phyloP scores from a whole-genome alignment of 1,140 invertebrate genomes.

The Hyphantria cunea region DNA sequence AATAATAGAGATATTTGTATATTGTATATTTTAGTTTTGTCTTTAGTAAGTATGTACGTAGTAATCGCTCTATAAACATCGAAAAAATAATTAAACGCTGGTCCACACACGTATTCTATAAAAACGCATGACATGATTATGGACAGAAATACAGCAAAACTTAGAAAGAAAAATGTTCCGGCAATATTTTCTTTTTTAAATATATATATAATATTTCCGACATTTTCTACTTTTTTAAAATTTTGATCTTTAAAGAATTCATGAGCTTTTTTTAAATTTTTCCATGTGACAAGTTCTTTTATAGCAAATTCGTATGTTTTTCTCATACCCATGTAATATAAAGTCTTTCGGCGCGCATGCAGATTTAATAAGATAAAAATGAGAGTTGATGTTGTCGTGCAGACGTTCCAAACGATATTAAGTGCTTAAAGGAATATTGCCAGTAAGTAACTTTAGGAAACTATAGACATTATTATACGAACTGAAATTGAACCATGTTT shows the following conservation, averaged over 20 bases:
- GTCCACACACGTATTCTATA: constrained; percentile 2
- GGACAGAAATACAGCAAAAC: background rate
- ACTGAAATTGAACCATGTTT: too few relatives aligned
- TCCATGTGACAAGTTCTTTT: background rate
- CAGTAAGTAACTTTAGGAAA: background rate
- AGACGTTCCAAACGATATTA: constrained; percentile 6
- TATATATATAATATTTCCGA: background rate
- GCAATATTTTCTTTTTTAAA: background rate
- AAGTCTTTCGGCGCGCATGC: background rate
- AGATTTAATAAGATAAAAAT: constrained; percentile 1
- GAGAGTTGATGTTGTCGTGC: constrained; percentile 2
- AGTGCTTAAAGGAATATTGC: constrained; percentile 3
- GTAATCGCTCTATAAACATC: background rate
- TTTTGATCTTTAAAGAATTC: background rate
- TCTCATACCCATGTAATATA: background rate
- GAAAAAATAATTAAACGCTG: constrained; percentile 1
- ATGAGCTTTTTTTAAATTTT: background rate
- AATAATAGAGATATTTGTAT: background rate
- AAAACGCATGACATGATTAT: background rate
- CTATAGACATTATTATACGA: too few relatives aligned
- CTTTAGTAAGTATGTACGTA: background rate
- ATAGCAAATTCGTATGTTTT: background rate
- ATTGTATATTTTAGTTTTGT: constrained; percentile 6
- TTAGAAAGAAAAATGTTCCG: background rate
- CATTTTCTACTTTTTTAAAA: constrained; percentile 3